Percentiles rank a stretch among this genome's conserved stretches.
Evolutionary conservation across 2,797 vertebrate genomes (phyloP).

Genomic region (Picus viridis): DNA sequence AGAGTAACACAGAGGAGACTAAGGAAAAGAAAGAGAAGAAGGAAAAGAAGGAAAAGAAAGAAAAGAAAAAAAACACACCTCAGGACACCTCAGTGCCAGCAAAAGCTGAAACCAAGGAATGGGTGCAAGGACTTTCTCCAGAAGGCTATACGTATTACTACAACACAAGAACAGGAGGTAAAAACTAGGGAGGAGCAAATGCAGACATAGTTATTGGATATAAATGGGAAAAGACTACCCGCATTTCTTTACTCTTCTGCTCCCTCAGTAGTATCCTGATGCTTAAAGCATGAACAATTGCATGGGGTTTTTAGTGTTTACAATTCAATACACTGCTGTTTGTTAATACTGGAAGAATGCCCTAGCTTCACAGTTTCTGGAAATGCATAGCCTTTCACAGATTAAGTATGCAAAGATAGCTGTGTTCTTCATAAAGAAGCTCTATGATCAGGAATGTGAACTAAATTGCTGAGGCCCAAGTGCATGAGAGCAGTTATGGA

Average conservation of each 20-base stretch:
- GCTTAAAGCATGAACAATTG: neutral
- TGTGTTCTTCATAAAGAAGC: neutral
- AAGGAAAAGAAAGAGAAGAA: slow-evolving; percentile 70
- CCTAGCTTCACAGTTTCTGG: neutral
- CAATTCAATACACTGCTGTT: neutral
- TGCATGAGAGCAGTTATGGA: no score
- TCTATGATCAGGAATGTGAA: neutral
- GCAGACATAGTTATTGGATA: neutral
- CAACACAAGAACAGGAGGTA: slow-evolving; percentile 90
- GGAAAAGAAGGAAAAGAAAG: slow-evolving; percentile 67
- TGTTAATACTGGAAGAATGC: neutral
- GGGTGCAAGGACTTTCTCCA: slow-evolving; percentile 85
- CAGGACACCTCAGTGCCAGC: slow-evolving; percentile 31
- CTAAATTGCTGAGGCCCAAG: no score
- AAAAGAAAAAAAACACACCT: slow-evolving; percentile 62
- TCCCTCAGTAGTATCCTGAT: neutral
- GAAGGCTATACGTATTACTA: slow-evolving; percentile 91
- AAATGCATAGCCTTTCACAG: neutral
- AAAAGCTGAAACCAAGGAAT: slow-evolving; percentile 65
- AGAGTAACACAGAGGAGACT: slow-evolving; percentile 14
- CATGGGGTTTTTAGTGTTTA: neutral
- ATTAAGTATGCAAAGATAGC: neutral
- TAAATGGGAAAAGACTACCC: neutral
- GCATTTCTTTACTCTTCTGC: neutral
- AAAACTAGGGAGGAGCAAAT: slow-evolving; percentile 17